A percentile compares a stretch with the other conserved stretches of the same genome.
phyloP scores from a whole-genome alignment of 2,113 vertebrate species.

The Mustela nigripes region DNA sequence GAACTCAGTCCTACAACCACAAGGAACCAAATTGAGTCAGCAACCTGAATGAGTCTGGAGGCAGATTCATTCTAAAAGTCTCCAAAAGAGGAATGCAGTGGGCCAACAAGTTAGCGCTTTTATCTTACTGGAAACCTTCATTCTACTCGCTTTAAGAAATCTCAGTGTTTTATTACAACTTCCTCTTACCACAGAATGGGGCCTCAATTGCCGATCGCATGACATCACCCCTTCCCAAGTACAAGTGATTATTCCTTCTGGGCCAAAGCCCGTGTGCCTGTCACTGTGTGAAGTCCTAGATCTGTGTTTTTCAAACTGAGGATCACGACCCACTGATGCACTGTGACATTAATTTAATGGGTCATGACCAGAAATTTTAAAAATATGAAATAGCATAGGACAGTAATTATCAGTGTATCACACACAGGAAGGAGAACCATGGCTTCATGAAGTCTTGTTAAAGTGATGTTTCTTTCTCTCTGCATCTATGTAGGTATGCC shows the following conservation, averaged over 20 bases:
- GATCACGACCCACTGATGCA: background rate
- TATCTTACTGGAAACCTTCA: background rate
- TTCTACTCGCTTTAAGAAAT: slow-evolving; percentile 29
- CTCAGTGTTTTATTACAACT: slow-evolving; percentile 9
- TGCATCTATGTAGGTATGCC: background rate
- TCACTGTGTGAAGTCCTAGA: background rate
- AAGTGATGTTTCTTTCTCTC: background rate
- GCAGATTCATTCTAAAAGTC: background rate
- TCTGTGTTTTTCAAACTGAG: background rate
- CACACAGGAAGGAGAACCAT: background rate
- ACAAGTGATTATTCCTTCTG: background rate
- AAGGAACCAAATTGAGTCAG: background rate
- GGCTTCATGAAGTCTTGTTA: background rate
- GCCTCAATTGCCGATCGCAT: background rate
- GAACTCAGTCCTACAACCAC: background rate
- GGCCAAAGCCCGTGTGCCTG: background rate
- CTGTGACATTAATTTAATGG: background rate
- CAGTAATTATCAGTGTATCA: background rate
- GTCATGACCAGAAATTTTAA: background rate
- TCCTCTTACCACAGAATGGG: slow-evolving; percentile 38
- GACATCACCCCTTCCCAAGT: background rate
- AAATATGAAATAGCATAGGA: background rate
- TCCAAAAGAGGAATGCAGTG: background rate
- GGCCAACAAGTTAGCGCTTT: background rate
- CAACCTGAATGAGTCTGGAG: background rate